Evolutionary conservation across 2,113 vertebrate species (phyloP), one percentile per base, ranked within the genome.

Genomic region (Proteles cristata): DNA sequence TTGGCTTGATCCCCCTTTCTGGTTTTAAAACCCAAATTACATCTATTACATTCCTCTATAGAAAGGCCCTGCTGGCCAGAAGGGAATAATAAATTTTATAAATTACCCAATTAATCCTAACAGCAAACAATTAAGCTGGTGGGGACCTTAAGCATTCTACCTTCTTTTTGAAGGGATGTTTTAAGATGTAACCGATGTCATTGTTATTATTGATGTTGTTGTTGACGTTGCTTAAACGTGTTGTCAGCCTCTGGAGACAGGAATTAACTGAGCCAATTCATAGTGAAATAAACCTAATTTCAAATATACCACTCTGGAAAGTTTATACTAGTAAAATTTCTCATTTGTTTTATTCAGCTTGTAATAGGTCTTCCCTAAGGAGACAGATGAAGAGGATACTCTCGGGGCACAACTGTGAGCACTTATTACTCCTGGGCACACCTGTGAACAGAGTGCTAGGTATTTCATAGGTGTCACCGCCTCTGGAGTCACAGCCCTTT

Each of bases 21-120:
- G 63, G 69, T 95, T 95, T 95, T 66, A 85, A 96, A 97, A 76
- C 39, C 65, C 43, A 96, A 90, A 94, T 94, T 79, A 63, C 58
- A 90, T 86, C 68, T 83, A 85, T 93, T 93, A 63, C 28, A 11
- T 89, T 93, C 73, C 63, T 95, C 43, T 93, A 50, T 16, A 95
- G 81, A 94, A 96, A 88, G 80, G 35, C 63, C 96, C 77, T 83
- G 68, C 48, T 97, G 85, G 77, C 91, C 90, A 91, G 73, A 87
- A 92, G 82, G 71, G 55, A 82, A 95, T 83, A 95, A 95, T 93
- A 95, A 69, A 97, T 97, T 97, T 96, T 91, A 95, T 68, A 93
- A 97, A 97, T 92, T 86, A 95, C 63, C 65, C 77, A 97, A 92
- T 94, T 97, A 95, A 97, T 97, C 0, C 2, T 85, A 95, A 95